Conservation (phyloP, 2,888 invertebrate species). For the Thereva nobilitata region DNA sequence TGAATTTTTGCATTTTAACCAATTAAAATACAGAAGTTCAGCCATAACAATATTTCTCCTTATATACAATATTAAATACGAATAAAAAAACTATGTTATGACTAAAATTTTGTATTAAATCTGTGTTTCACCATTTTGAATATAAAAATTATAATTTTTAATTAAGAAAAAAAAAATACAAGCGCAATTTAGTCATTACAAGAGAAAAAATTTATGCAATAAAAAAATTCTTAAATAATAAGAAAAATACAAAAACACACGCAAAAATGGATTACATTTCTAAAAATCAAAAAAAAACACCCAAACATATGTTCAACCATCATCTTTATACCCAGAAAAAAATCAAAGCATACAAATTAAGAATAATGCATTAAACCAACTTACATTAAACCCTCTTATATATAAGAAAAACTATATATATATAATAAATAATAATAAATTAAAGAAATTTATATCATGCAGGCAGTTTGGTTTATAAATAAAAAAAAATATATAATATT, state of each 20-base stretch:
- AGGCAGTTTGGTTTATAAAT: slow-evolving; percentile 3
- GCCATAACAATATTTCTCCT: too few species aligned
- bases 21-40: too few species aligned
- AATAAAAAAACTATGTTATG: too few species aligned
- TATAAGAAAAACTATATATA: too few species aligned
- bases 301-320: too few species aligned
- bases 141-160: slow-evolving; percentile 28
- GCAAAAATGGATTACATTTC: background rate
- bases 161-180: slow-evolving; percentile 5
- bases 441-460: slow-evolving; percentile 28
- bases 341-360: slow-evolving; percentile 7
- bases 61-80: too few species aligned
- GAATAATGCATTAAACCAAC: too few species aligned
- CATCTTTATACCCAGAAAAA: slow-evolving; percentile 14
- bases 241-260: slow-evolving; percentile 19
- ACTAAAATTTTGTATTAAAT: too few species aligned
- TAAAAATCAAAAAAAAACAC: too few species aligned
- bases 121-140: slow-evolving; percentile 25
- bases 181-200: background rate
- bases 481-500: slow-evolving; percentile 13
- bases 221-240: slow-evolving; percentile 11
- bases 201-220: slow-evolving; percentile 15
- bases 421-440: background rate
- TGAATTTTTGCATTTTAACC: too few species aligned
- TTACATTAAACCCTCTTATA: too few species aligned